Conservation (phyloP, 2,888 invertebrate species). For the Gonocerus acuteangulatus region DNA sequence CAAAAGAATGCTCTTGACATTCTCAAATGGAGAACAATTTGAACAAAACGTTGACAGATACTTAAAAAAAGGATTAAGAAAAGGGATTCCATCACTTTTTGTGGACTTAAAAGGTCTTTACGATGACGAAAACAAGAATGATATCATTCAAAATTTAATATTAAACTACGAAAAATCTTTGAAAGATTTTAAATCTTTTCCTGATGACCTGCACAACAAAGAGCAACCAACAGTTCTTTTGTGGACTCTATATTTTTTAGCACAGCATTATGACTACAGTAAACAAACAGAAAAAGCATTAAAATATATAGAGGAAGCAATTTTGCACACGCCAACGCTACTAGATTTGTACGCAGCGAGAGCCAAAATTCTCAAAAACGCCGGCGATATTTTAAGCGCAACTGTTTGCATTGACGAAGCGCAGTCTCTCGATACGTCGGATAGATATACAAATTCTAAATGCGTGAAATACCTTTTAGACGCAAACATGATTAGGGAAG, state of each 20-base stretch:
- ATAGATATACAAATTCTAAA: constrained; percentile 96
- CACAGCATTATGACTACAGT: constrained; percentile 90
- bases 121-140: constrained; percentile 54
- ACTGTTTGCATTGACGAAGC: constrained; percentile 93
- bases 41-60: constrained; percentile 71
- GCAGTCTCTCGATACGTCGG: constrained; percentile 95
- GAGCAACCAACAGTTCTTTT: constrained; percentile 92
- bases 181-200: constrained; percentile 38
- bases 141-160: constrained; percentile 72
- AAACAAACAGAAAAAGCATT: constrained; percentile 75
- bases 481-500: constrained; percentile 82
- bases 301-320: constrained; percentile 82
- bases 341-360: constrained; percentile 95
- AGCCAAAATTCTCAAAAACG: constrained; percentile 95
- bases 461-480: constrained; percentile 96
- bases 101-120: constrained; percentile 80
- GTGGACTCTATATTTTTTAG: constrained; percentile 92
- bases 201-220: constrained; percentile 41
- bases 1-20: constrained; percentile 77
- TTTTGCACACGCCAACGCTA: constrained; percentile 96
- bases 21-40: constrained; percentile 69
- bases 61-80: constrained; percentile 78
- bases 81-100: constrained; percentile 96
- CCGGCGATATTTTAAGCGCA: constrained; percentile 85
- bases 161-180: constrained; percentile 76